phyloP scores from a whole-genome alignment of 1,140 invertebrate species.

The Drosophila jambulina region DNA sequence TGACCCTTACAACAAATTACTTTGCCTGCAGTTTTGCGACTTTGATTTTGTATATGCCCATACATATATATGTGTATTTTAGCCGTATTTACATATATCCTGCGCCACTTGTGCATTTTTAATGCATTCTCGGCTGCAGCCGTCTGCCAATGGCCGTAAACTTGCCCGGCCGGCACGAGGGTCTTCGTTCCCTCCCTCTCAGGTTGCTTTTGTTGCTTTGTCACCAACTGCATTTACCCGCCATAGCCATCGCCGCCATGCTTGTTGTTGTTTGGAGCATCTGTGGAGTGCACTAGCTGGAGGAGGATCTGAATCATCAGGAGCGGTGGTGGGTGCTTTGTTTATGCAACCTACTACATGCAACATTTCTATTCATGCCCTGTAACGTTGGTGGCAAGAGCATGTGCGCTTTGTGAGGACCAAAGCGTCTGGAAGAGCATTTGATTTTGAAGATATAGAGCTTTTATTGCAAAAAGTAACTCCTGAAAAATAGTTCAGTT shows the following conservation, averaged over 20 bases:
- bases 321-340: constrained; percentile 38
- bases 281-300: constrained; percentile 67
- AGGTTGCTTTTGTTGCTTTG: constrained; percentile 53
- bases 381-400: not conserved
- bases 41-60: constrained; percentile 61
- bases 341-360: constrained; percentile 52
- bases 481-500: not conserved
- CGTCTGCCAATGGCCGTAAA: constrained; percentile 66
- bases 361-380: constrained; percentile 28
- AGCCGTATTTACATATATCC: constrained; percentile 34
- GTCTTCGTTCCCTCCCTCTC: not conserved
- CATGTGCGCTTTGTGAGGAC: not conserved
- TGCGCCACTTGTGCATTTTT: constrained; percentile 72
- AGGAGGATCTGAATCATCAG: constrained; percentile 28
- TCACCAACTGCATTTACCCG: constrained; percentile 43
- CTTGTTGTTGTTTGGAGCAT: constrained; percentile 39
- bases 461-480: not conserved
- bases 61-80: constrained; percentile 4
- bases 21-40: constrained; percentile 62
- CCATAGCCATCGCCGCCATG: not conserved
- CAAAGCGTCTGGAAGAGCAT: not conserved
- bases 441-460: not conserved
- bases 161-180: constrained; percentile 42
- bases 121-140: constrained; percentile 56
- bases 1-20: constrained; percentile 60